Percentiles rank a stretch among this genome's conserved stretches.
Conservation (phyloP, 2,888 invertebrate species). For the Cotesia congregata region DNA sequence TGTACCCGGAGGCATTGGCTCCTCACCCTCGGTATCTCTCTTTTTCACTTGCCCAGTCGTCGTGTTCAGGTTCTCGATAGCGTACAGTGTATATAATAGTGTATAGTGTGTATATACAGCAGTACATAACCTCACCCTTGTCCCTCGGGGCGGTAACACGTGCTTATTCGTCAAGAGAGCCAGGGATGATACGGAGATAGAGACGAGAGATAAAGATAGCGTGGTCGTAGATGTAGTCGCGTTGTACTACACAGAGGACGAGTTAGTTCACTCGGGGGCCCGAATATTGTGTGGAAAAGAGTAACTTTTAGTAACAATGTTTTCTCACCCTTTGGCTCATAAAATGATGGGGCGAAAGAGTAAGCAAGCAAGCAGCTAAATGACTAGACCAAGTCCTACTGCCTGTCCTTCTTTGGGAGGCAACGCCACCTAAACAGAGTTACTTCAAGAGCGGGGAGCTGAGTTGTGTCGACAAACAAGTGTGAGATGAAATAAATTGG, state of each 20-base stretch:
- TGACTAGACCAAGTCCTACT: constrained; percentile 13
- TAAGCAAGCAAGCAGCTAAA: constrained; percentile 10
- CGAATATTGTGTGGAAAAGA: constrained; percentile 51
- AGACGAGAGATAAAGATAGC: no score
- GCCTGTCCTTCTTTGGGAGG: no score
- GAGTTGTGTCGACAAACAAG: constrained; percentile 17
- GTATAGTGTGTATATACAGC: background rate
- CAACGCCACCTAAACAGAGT: background rate
- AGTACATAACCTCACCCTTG: constrained; percentile 36
- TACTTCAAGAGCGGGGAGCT: constrained; percentile 14
- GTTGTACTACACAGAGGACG: background rate
- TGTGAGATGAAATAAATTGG: constrained; percentile 5
- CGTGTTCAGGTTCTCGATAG: constrained; percentile 4
- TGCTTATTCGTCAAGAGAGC: constrained; percentile 49
- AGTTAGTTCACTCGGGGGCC: constrained; percentile 25
- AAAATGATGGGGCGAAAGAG: constrained; percentile 41
- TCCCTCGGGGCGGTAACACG: constrained; percentile 61
- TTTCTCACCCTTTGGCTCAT: constrained; percentile 64
- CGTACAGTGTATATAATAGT: background rate
- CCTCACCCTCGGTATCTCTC: constrained; percentile 36
- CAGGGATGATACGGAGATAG: constrained; percentile 44
- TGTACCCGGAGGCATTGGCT: constrained; percentile 58
- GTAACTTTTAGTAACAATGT: constrained; percentile 67
- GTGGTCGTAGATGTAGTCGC: background rate
- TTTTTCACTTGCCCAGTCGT: constrained; percentile 29